Base-by-base conservation (phyloP, 2,888 invertebrate genomes). In the Cristatella mucedo region DNA sequence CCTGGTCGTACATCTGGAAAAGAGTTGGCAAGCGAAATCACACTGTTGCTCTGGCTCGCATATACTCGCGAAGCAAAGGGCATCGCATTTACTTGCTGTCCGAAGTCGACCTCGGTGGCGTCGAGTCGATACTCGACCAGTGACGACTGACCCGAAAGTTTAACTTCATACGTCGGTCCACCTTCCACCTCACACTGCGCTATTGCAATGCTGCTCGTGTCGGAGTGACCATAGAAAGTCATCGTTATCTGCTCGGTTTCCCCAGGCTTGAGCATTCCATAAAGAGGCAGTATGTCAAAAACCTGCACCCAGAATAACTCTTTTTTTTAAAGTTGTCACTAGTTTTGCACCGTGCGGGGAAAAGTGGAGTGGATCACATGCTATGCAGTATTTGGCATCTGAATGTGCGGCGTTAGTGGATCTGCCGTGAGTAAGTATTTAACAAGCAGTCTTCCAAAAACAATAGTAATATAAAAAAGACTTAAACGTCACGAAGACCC, bases 221-320 rank as follows among this genome's bases (percentile, higher is more conserved):
- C 56, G 22, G 61, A 54, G 51, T 67, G 64, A 20, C 66, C 66
- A 51, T 57, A 66, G 46, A 65, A 66, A 44, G 63, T 66, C 49
- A 66, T 54, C 33, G 63, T 62, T 21, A 66, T 53, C 44, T 61
- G 61, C 40, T 66, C 64, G 9, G 59, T 59, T 44, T 62, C 60
- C 3, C 62, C 63, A 31, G 66, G 63, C 41, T 57, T 55, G 24
- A 67, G 48, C 18, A 52, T 53, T 3, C 66, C 66, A 49, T 63
- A 63, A 41, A 67, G 43, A 3, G 66, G 66, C 33, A 63, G 48
- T 26, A 66, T 63, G 49, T 67, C 63, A 53, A 66, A 66, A 18
- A 65, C 56, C 62, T 66, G 47, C 5, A 46, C 15, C 4, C 6
- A 16, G 9, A 26, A 11, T 26, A 9, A n/a, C 9, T 26, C n/a